phyloP scores from a whole-genome alignment of 2,797 vertebrate species.

The Megaceryle alcyon region DNA sequence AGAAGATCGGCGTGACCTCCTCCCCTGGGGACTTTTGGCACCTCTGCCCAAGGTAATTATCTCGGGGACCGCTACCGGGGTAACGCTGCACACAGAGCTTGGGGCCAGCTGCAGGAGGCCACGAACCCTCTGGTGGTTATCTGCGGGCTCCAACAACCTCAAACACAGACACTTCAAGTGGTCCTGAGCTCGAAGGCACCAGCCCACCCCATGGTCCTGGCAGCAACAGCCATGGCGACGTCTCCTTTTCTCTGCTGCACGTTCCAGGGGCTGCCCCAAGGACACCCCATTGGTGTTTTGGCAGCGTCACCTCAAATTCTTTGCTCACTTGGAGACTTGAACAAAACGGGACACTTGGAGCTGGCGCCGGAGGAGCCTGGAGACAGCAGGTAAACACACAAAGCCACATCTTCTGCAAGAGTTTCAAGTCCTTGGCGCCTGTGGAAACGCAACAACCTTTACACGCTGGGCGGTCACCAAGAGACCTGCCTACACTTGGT shows the following conservation, averaged over 20 bases:
- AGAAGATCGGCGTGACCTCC: neutral
- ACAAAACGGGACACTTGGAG: accelerated
- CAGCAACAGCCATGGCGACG: neutral
- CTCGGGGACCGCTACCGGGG: neutral
- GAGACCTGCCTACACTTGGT: neutral
- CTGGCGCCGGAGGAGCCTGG: neutral
- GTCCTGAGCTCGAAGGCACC: neutral
- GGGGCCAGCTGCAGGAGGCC: neutral
- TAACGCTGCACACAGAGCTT: neutral
- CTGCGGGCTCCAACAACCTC: neutral
- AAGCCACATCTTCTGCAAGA: neutral
- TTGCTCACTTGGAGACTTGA: neutral
- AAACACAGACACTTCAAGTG: neutral
- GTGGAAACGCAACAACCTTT: neutral
- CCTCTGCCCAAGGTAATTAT: neutral
- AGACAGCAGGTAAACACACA: neutral
- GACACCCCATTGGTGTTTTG: neutral
- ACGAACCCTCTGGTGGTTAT: neutral
- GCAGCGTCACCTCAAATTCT: neutral
- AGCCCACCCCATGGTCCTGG: neutral
- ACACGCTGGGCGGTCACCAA: neutral
- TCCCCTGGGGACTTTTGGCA: neutral
- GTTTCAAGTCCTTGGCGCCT: neutral
- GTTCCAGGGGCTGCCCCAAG: neutral
- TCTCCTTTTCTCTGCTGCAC: neutral